Evolutionary conservation across 2,113 vertebrate species (phyloP).

Genomic region (Cyprinus carpio): DNA sequence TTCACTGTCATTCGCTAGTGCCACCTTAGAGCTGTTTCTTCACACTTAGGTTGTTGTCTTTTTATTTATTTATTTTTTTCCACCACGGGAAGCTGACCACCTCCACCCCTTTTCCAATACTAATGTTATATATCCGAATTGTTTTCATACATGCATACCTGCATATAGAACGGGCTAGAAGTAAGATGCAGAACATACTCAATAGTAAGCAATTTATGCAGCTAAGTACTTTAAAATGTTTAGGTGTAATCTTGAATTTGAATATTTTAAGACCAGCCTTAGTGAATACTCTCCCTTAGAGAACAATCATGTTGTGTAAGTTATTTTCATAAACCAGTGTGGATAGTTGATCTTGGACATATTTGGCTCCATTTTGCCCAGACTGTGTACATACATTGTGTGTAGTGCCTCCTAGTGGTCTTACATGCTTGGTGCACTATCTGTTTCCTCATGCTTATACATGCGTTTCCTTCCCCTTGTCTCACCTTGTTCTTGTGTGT

Average conservation of each 20-base stretch:
- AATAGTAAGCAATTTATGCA: too few relatives aligned
- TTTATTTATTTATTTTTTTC: not conserved
- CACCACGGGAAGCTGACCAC: not conserved
- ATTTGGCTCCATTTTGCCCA: not conserved
- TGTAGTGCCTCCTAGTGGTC: constrained; percentile 49
- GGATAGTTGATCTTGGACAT: not conserved
- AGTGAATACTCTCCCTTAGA: not conserved
- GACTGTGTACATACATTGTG: not conserved
- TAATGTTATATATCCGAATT: not conserved
- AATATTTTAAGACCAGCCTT: too few relatives aligned
- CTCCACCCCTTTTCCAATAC: not conserved
- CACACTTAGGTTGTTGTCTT: not conserved
- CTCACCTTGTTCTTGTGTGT: constrained; percentile 31
- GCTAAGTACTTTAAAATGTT: too few relatives aligned
- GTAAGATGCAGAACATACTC: not conserved
- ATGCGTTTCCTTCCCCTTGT: not conserved
- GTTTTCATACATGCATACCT: not conserved
- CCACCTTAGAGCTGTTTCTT: not conserved
- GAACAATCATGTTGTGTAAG: not conserved
- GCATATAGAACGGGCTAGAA: not conserved
- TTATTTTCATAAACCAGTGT: not conserved
- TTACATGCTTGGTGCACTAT: not conserved
- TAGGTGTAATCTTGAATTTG: too few relatives aligned
- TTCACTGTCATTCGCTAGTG: not conserved
- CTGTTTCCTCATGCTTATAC: not conserved